phyloP scores from a whole-genome alignment of 2,113 vertebrate genomes.

The Alouatta palliata region DNA sequence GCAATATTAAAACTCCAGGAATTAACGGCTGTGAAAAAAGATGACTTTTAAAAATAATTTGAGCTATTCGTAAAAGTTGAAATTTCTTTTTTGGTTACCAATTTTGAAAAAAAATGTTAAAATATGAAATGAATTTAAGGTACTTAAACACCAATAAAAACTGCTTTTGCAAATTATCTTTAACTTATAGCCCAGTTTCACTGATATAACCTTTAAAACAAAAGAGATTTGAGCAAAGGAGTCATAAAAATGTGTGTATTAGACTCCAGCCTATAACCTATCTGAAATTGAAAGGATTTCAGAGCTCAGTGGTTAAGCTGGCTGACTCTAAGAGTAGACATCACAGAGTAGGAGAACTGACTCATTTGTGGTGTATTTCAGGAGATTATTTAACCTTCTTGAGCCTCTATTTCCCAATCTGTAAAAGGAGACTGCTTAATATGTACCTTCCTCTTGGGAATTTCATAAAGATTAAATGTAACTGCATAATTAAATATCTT shows the following conservation, averaged over 20 bases:
- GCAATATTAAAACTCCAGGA: neutral
- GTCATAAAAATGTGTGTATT: neutral
- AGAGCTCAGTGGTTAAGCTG: neutral
- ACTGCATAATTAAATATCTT: accelerated
- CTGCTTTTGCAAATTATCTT: neutral
- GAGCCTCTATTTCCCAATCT: neutral
- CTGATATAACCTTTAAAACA: neutral
- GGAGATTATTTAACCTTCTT: neutral
- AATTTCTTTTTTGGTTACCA: neutral
- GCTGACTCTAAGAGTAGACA: neutral
- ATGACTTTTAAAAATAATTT: neutral
- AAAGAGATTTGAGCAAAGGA: neutral
- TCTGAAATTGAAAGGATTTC: neutral
- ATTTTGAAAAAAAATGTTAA: neutral
- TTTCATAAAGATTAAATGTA: neutral
- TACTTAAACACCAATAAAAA: neutral
- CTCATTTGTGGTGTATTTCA: accelerated
- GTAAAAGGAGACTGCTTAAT: too few species aligned
- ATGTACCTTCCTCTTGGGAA: neutral
- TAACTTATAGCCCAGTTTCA: neutral
- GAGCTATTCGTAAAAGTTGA: neutral
- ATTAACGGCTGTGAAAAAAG: neutral
- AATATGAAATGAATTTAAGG: neutral
- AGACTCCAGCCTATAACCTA: accelerated
- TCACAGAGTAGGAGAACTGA: neutral